phyloP scores from a whole-genome alignment of 1,140 invertebrate genomes.

The Drosophila athabasca region DNA sequence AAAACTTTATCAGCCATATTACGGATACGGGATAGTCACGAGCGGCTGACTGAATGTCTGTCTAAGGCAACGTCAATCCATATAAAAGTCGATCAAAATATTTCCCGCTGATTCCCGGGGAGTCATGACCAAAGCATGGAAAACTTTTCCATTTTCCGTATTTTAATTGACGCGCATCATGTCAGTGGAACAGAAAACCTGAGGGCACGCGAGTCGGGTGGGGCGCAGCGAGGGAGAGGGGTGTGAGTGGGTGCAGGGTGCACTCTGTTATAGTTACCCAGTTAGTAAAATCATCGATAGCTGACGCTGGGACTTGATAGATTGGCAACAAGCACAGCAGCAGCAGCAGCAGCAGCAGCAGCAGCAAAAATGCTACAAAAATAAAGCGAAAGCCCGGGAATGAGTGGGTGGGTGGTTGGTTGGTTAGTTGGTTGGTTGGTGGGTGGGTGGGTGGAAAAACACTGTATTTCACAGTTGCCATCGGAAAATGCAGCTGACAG shows the following conservation, averaged over 20 bases:
- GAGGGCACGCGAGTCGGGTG: neutral
- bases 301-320: conserved; percentile 52
- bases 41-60: conserved; percentile 25
- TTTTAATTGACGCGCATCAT: conserved; percentile 66
- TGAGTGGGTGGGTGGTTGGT: conserved; percentile 19
- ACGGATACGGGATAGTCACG: no score
- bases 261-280: conserved; percentile 31
- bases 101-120: conserved; percentile 21
- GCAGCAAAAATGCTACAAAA: conserved; percentile 2
- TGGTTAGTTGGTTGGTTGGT: conserved; percentile 10
- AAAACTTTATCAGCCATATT: no score
- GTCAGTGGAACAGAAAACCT: conserved; percentile 48
- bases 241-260: neutral
- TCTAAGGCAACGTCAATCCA: conserved; percentile 10
- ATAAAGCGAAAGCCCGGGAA: conserved; percentile 6
- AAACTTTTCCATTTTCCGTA: conserved; percentile 53
- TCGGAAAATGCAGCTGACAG: conserved; percentile 62
- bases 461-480: conserved; percentile 44
- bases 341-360: neutral
- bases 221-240: neutral
- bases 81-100: conserved; percentile 47
- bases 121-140: conserved; percentile 40
- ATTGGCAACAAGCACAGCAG: conserved; percentile 39
- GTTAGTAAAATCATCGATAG: conserved; percentile 47
- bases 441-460: conserved; percentile 2